Conservation (phyloP, 2,113 vertebrate genomes). For the Anolis carolinensis region DNA sequence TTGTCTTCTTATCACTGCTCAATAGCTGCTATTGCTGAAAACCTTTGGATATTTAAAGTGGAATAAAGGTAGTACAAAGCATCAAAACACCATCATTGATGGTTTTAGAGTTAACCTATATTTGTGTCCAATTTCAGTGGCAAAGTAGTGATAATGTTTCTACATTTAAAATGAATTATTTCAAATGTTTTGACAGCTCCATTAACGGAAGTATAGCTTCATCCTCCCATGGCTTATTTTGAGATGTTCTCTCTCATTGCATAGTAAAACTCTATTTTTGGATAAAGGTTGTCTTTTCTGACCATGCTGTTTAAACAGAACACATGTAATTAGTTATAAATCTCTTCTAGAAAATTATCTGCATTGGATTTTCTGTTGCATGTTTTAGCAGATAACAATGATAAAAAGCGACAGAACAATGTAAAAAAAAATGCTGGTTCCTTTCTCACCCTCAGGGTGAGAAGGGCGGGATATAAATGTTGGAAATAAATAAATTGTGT, state of each 20-base stretch:
- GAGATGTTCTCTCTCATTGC: constrained; percentile 17
- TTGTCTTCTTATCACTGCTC: background rate
- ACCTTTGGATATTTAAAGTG: background rate
- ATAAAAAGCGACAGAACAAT: background rate
- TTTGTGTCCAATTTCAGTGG: background rate
- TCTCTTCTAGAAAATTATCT: background rate
- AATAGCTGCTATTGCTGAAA: constrained; percentile 21
- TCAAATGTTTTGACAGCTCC: background rate
- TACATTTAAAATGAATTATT: background rate
- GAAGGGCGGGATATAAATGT: too few species aligned
- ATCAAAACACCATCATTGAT: background rate
- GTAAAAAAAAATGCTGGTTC: background rate
- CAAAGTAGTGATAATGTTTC: background rate
- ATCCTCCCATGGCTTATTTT: constrained; percentile 16
- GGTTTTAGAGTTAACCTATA: background rate
- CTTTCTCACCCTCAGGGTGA: too few species aligned
- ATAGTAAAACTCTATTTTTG: constrained; percentile 24
- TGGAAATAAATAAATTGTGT: too few species aligned
- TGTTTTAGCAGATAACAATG: background rate
- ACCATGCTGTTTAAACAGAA: constrained; percentile 35
- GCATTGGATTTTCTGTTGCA: background rate
- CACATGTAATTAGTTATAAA: background rate
- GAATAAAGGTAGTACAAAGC: background rate
- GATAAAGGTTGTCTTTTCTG: constrained; percentile 44
- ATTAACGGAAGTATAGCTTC: background rate